phyloP scores from a whole-genome alignment of 2,888 invertebrate species.

The Coelopa pilipes region DNA sequence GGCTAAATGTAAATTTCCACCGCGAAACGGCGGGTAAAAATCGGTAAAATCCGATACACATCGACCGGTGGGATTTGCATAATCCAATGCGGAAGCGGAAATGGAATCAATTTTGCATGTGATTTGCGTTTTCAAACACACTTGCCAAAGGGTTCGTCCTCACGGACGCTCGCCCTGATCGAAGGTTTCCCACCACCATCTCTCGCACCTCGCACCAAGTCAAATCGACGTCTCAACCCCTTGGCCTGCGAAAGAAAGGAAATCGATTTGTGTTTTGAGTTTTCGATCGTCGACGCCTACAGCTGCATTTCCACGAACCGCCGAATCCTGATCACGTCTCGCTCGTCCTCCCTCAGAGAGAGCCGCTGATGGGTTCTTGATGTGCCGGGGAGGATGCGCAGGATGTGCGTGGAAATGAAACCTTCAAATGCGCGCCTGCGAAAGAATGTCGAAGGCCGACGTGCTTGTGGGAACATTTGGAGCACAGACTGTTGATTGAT shows the following conservation, averaged over 20 bases:
- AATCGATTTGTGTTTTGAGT: constrained; percentile 14
- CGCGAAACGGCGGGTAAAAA: neutral
- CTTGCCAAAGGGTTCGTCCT: constrained; percentile 1
- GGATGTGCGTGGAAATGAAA: constrained; percentile 22
- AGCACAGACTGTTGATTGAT: constrained; percentile 31
- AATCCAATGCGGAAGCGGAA: constrained; percentile 37
- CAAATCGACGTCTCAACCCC: constrained; percentile 32
- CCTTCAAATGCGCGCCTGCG: neutral
- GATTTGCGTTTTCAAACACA: neutral
- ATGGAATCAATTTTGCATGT: constrained; percentile 24
- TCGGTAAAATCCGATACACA: neutral
- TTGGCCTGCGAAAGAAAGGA: neutral
- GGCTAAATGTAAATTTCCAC: neutral
- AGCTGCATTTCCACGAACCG: constrained; percentile 16
- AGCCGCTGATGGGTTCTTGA: constrained; percentile 9
- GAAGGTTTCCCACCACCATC: neutral
- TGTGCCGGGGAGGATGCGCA: constrained; percentile 21
- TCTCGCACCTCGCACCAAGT: constrained; percentile 1
- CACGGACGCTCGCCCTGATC: neutral
- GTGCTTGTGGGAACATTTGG: constrained; percentile 18
- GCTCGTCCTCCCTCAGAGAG: neutral
- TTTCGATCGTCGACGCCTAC: constrained; percentile 24
- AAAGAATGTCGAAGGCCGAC: neutral
- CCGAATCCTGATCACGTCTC: constrained; percentile 11
- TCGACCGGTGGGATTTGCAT: neutral